Conservation (phyloP, 1,140 invertebrate species). For the Galendromus occidentalis region DNA sequence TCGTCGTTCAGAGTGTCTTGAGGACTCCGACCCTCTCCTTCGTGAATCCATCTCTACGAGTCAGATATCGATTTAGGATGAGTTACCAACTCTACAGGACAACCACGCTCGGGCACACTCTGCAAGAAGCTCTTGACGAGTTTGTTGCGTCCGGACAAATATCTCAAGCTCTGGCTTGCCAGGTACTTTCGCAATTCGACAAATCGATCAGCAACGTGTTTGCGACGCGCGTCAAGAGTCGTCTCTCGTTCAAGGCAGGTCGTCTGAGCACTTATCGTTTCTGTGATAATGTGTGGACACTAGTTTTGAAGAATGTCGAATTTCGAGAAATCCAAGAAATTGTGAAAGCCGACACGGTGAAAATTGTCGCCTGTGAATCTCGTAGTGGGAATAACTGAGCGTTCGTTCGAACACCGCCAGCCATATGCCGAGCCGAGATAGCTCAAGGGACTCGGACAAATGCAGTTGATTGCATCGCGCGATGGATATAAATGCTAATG, state of each 20-base stretch:
- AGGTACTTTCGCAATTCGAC: constrained; percentile 87
- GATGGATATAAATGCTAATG: too few species aligned
- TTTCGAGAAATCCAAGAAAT: constrained; percentile 88
- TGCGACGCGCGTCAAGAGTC: constrained; percentile 71
- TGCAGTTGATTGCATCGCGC: too few species aligned
- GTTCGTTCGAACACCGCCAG: too few species aligned
- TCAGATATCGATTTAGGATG: too few species aligned
- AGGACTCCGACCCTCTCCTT: too few species aligned
- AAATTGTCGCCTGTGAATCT: constrained; percentile 96
- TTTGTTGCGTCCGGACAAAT: constrained; percentile 77
- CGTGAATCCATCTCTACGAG: too few species aligned
- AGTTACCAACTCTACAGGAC: constrained; percentile 87
- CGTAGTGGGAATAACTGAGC: background rate
- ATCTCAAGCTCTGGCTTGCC: constrained; percentile 66
- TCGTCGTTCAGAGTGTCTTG: too few species aligned
- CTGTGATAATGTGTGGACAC: constrained; percentile 99
- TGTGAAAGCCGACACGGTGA: constrained; percentile 86
- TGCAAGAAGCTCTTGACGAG: constrained; percentile 89
- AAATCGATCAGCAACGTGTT: constrained; percentile 86
- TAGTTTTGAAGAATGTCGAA: constrained; percentile 93
- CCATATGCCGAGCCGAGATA: too few species aligned
- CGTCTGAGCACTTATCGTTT: constrained; percentile 96
- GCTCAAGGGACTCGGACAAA: too few species aligned
- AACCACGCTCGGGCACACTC: constrained; percentile 83
- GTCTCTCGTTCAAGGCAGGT: constrained; percentile 80